phyloP scores from a whole-genome alignment of 2,888 invertebrate genomes.

The Allolobophora icterica region DNA sequence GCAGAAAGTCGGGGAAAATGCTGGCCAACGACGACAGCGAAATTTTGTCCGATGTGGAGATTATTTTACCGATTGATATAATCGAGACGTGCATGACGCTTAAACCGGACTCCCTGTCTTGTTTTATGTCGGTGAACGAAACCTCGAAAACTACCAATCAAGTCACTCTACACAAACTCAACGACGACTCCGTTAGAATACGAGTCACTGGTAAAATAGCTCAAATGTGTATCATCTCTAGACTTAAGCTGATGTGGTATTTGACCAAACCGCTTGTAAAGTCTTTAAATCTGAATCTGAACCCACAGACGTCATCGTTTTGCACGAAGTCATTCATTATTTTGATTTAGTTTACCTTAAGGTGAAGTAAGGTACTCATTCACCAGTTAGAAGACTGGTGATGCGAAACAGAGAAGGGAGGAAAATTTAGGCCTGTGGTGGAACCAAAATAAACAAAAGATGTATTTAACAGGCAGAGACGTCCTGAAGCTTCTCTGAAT shows the following conservation, averaged over 20 bases:
- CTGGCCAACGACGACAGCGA: conserved; percentile 29
- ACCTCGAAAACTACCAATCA: conserved; percentile 37
- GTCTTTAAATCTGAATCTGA: no score
- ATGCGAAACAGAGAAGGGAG: not conserved
- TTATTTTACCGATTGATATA: conserved; percentile 41
- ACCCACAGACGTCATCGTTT: no score
- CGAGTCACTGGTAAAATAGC: conserved; percentile 30
- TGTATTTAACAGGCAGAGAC: no score
- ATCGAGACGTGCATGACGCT: conserved; percentile 37
- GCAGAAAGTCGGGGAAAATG: not conserved
- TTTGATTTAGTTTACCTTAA: not conserved
- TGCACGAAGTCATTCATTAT: not conserved
- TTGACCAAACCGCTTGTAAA: no score
- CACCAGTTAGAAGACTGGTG: not conserved
- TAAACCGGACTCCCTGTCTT: conserved; percentile 36
- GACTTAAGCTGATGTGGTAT: no score
- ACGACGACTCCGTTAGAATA: conserved; percentile 42
- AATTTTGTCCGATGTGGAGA: conserved; percentile 41
- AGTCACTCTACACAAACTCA: conserved; percentile 37
- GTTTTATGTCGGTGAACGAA: conserved; percentile 40
- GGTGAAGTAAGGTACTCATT: not conserved
- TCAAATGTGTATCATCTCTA: not conserved
- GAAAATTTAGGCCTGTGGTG: not conserved
- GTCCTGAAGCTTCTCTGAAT: no score
- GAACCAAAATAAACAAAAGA: no score